Conservation (phyloP, 2,888 invertebrate genomes). For the Xylota segnis region DNA sequence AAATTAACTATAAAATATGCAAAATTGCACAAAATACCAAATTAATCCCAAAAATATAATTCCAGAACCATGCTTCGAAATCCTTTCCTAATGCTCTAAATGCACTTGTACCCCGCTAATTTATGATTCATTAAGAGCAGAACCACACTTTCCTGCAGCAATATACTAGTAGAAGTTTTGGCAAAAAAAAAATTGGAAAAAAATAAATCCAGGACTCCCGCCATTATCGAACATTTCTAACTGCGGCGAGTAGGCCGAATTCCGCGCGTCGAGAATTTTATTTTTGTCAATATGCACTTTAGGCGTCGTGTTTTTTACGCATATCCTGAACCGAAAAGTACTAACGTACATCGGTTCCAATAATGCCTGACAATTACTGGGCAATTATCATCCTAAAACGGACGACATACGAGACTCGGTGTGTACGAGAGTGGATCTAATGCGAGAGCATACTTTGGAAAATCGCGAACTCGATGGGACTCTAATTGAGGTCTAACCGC, state of each 20-base stretch:
- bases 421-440: conserved; percentile 44
- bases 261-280: conserved; percentile 46
- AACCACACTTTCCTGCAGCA: conserved; percentile 32
- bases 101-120: conserved; percentile 71
- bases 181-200: conserved; percentile 50
- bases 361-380: conserved; percentile 76
- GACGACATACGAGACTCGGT: conserved; percentile 54
- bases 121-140: conserved; percentile 76
- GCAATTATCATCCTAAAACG: conserved; percentile 70
- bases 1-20: conserved; percentile 76
- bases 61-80: conserved; percentile 60
- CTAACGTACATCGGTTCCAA: conserved; percentile 71
- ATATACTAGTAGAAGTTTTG: not conserved
- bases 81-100: conserved; percentile 73
- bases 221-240: conserved; percentile 55
- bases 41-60: conserved; percentile 72
- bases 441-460: conserved; percentile 43
- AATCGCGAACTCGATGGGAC: conserved; percentile 55
- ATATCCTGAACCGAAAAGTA: conserved; percentile 28
- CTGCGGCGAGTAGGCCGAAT: conserved; percentile 30
- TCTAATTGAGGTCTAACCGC: conserved; percentile 77
- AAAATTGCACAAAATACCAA: conserved; percentile 74
- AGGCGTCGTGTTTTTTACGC: conserved; percentile 38
- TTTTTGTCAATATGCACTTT: conserved; percentile 67
- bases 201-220: conserved; percentile 22